Percentiles rank a stretch among this genome's conserved stretches.
Conservation (phyloP, 2,888 invertebrate species). For the Trileptium ribeirensis region DNA sequence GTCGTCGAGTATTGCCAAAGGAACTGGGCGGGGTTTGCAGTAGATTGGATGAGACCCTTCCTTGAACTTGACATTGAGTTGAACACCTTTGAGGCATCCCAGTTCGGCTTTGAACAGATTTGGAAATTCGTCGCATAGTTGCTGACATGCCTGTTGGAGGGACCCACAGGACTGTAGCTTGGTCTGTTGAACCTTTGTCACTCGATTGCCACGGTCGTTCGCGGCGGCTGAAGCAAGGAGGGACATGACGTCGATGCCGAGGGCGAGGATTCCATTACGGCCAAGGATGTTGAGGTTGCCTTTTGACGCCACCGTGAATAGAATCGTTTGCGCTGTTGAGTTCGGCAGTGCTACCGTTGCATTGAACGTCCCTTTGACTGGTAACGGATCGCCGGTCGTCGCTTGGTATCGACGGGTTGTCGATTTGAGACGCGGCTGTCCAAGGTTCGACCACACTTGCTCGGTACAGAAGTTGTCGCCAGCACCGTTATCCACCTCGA, state of each 20-base stretch:
- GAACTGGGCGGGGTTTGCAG: not conserved
- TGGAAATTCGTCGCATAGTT: not conserved
- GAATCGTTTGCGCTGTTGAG: not conserved
- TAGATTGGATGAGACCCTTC: not conserved
- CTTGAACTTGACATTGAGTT: not conserved
- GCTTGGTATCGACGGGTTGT: not conserved
- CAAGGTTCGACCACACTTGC: not conserved
- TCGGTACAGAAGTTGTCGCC: not conserved
- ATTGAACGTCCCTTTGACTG: not conserved
- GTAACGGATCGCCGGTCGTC: not conserved
- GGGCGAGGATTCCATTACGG: not conserved
- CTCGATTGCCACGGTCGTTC: no score
- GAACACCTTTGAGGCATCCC: not conserved
- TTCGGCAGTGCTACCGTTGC: not conserved
- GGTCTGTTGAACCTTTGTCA: no score
- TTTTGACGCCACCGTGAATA: not conserved
- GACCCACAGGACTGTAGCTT: no score
- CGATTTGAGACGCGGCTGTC: not conserved
- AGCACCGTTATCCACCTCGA: not conserved
- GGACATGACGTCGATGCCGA: not conserved
- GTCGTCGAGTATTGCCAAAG: not conserved
- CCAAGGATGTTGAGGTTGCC: not conserved
- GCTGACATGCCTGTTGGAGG: not conserved
- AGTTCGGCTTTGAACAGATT: not conserved
- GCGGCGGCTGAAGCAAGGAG: no score